A percentile compares a stretch with the other conserved stretches of the same genome.
Conservation (phyloP, 2,797 vertebrate genomes). For the Masticophis lateralis region DNA sequence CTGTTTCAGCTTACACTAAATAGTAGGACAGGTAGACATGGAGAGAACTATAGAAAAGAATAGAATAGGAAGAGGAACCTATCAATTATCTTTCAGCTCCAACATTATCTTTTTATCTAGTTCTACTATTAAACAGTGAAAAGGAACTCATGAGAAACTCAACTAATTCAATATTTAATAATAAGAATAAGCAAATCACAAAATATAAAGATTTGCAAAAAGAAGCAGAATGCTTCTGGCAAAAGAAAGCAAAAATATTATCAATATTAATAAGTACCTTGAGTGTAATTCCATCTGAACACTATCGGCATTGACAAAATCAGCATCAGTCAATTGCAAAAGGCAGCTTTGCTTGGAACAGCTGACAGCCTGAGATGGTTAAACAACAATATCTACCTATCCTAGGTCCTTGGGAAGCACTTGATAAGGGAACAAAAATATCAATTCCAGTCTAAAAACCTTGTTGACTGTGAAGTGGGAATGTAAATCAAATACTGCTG, state of each 20-base stretch:
- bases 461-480: not conserved
- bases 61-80: not conserved
- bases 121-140: not conserved
- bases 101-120: not conserved
- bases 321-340: not conserved
- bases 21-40: not conserved
- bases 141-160: not conserved
- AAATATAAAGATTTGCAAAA: not conserved
- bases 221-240: not conserved
- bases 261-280: not conserved
- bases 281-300: not conserved
- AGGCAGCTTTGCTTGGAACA: not conserved
- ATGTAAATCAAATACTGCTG: not conserved
- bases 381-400: not conserved
- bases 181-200: not conserved
- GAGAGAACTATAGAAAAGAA: not conserved
- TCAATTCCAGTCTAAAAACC: not conserved
- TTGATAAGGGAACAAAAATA: not conserved
- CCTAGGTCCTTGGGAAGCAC: not conserved
- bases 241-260: not conserved
- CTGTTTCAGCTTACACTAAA: not conserved
- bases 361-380: not conserved
- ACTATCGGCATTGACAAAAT: not conserved
- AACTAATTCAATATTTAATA: not conserved
- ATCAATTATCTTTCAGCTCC: not conserved